These are phyloP conservation scores for Sebastes hopkinsi DNA, from an alignment of 2,797 vertebrate genomes.

Conservation along the genomic window DNA sequence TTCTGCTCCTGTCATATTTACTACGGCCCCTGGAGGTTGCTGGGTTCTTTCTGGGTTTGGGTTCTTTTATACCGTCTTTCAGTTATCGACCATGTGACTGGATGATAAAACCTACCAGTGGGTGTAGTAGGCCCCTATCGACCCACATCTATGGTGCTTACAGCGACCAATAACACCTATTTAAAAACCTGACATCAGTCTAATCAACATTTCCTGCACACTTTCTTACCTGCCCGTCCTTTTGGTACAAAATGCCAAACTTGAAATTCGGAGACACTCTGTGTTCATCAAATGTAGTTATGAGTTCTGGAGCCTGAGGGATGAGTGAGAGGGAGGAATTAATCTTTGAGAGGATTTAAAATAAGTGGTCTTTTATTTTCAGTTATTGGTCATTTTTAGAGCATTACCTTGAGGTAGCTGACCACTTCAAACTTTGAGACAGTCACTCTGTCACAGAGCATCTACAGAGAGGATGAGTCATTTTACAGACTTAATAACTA, in stretches of 20 bases:
- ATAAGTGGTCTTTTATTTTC: neutral
- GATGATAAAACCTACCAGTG: too few relatives aligned
- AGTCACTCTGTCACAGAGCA: constrained; percentile 81
- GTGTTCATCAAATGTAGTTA: constrained; percentile 85
- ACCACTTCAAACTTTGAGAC: constrained; percentile 82
- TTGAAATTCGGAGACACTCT: constrained; percentile 85
- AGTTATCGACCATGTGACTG: too few relatives aligned
- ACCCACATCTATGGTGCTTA: too few relatives aligned
- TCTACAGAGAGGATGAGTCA: constrained; percentile 60
- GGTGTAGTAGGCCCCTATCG: too few relatives aligned
- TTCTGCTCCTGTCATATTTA: too few relatives aligned
- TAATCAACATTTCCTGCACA: neutral
- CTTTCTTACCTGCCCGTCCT: constrained; percentile 78
- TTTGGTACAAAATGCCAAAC: constrained; percentile 85
- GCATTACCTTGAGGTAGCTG: constrained; percentile 82
- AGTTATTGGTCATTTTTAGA: neutral
- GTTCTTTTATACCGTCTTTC: too few relatives aligned
- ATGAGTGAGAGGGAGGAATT: neutral
- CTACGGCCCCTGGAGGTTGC: rapidly evolving
- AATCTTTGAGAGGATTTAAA: neutral
- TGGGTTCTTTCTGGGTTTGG: too few relatives aligned
- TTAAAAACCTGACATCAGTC: too few relatives aligned
- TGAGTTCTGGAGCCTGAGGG: constrained; percentile 82
- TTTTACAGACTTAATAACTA: neutral
- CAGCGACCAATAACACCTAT: too few relatives aligned